Evolutionary conservation across 2,113 vertebrate species (phyloP).

Genomic region (Clarias gariepinus): DNA sequence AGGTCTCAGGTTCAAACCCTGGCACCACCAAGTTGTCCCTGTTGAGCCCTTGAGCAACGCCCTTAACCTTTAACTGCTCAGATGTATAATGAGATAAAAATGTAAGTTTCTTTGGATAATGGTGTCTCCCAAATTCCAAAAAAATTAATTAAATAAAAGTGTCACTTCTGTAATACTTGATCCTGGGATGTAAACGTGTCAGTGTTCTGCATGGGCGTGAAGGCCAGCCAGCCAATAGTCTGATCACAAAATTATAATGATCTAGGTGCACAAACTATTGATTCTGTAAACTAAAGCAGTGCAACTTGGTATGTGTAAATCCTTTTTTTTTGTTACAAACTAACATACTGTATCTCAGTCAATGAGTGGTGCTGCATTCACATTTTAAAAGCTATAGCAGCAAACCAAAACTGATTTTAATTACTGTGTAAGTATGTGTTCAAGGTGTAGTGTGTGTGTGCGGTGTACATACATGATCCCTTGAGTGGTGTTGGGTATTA

Average conservation of each 20-base stretch:
- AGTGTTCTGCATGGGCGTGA: not conserved
- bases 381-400: not conserved
- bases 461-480: slow-evolving; percentile 63
- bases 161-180: no score
- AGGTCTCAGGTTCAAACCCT: no score
- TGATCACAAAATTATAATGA: not conserved
- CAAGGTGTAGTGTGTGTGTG: not conserved
- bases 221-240: not conserved
- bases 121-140: no score
- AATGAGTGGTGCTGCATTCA: slow-evolving; percentile 8
- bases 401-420: not conserved
- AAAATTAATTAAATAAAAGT: not conserved
- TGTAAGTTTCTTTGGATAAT: no score
- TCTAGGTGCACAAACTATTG: not conserved
- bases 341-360: not conserved
- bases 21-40: no score
- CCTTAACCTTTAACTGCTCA: no score
- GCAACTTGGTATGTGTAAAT: not conserved
- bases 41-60: no score
- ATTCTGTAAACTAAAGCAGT: not conserved
- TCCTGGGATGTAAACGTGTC: not conserved
- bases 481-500: slow-evolving; percentile 31
- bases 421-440: not conserved
- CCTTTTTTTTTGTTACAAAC: not conserved
- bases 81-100: no score